Conservation (phyloP, 2,113 vertebrate species). For the Merops nubicus region DNA sequence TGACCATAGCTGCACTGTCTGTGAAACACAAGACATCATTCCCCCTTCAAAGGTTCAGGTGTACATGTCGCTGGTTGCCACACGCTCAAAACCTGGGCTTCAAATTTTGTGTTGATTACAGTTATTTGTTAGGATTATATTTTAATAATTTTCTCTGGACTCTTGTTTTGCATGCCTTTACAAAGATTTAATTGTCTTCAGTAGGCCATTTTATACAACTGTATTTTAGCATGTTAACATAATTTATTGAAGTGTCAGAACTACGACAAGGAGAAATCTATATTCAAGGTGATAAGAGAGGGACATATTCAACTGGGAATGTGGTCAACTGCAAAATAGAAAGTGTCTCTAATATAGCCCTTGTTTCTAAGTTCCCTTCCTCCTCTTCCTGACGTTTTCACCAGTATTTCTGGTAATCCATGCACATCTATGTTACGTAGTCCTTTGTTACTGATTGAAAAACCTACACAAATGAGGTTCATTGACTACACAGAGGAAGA, state of each 20-base stretch:
- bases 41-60: neutral
- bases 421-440: neutral
- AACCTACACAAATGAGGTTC: neutral
- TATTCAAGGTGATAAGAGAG: neutral
- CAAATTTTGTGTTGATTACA: neutral
- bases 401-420: neutral
- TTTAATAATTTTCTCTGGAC: neutral
- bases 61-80: accelerated
- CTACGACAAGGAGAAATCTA: neutral
- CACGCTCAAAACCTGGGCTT: neutral
- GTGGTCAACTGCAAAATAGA: neutral
- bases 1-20: accelerated
- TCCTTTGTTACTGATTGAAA: neutral
- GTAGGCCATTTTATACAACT: neutral
- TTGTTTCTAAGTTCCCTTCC: neutral
- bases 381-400: neutral
- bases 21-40: neutral
- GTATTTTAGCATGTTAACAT: neutral
- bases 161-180: neutral
- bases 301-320: neutral
- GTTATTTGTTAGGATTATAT: neutral
- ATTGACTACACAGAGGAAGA: neutral
- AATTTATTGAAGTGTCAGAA: neutral
- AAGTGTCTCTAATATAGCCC: neutral
- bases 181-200: neutral